phyloP scores from a whole-genome alignment of 2,113 vertebrate genomes.

The Heterotilapia buettikoferi region DNA sequence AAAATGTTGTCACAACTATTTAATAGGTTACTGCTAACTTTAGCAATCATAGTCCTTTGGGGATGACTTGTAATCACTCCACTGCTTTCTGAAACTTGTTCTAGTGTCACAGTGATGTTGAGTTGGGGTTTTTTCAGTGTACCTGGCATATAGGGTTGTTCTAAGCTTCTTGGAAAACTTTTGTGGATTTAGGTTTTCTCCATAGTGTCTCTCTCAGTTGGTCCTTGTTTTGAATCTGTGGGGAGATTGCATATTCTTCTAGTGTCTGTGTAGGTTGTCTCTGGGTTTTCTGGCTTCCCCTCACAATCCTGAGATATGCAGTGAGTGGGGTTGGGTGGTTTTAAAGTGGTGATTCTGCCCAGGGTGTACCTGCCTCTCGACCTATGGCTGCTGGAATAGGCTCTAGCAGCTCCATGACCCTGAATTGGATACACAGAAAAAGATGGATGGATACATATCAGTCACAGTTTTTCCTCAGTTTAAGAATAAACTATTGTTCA shows the following conservation, averaged over 20 bases:
- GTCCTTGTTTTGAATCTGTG: not conserved
- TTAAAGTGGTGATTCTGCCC: not conserved
- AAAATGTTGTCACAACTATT: not conserved
- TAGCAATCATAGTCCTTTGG: not conserved
- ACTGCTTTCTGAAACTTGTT: not conserved
- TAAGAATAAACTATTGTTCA: not conserved
- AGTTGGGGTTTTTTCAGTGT: not conserved
- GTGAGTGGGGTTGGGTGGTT: not conserved
- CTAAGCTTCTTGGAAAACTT: not conserved
- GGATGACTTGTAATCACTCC: not conserved
- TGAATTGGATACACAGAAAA: not conserved
- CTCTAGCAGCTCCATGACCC: not conserved
- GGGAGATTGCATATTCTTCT: not conserved
- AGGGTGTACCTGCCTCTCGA: not conserved
- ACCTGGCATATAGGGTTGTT: not conserved
- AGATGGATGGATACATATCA: not conserved
- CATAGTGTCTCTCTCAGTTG: fast-evolving
- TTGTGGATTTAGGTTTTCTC: not conserved
- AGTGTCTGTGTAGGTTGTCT: not conserved
- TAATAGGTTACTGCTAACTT: not conserved
- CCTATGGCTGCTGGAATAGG: not conserved
- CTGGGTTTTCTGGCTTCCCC: not conserved
- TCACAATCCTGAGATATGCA: not conserved
- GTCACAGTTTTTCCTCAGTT: not conserved
- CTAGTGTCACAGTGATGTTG: not conserved